Evolutionary conservation across 2,888 invertebrate genomes (phyloP), one percentile per base, ranked within the genome.

Genomic region (Xiphydria camelus): DNA sequence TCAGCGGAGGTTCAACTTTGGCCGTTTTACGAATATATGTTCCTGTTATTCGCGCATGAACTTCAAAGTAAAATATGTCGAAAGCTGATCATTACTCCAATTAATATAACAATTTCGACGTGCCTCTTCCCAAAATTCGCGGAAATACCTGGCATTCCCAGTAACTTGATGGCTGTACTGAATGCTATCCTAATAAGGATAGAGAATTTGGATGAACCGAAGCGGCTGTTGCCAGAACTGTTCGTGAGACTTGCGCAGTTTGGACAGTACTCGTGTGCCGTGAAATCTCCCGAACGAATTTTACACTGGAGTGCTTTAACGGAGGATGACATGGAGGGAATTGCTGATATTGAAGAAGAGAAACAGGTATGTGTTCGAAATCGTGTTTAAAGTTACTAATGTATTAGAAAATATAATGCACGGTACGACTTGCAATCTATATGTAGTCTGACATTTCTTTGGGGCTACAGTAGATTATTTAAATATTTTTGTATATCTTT

Each of bases 1-100:
- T 60, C 69, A 6, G 43, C 68, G 31, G 61, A 75, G 6, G 78
- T 61, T 60, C 75, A 80, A 62, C 61, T 85, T 2, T 70, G 85
- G 51, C 87, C 87, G 47, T 63, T 83, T 29, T 82, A 82, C 53
- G 77, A 80, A 9, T 82, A 81, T 45, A 64, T 82, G 4, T 68
- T 81, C 29, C 71, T 78, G 45, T 71, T 78, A 54, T 62, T 80
- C 15, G 55, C 56, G 0, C 49, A 52, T 21, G 53, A 52, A 40
- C 45, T 66, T 19, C 67, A 68, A 18, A 47, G 53, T 12, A 52
- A 49, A 22, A 43, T 64, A 3, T 60, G 47, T 17, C 48, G 54
- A 29, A 34, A 51, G 19, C 31, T 48, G 6, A 15, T 26, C 4
- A 42, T 26, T 10, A 15, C 15, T n/a, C 3, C 14, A 20, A 36